Percentiles rank a stretch among this genome's conserved stretches.
phyloP scores from a whole-genome alignment of 2,113 vertebrate species.

The Lynx canadensis region DNA sequence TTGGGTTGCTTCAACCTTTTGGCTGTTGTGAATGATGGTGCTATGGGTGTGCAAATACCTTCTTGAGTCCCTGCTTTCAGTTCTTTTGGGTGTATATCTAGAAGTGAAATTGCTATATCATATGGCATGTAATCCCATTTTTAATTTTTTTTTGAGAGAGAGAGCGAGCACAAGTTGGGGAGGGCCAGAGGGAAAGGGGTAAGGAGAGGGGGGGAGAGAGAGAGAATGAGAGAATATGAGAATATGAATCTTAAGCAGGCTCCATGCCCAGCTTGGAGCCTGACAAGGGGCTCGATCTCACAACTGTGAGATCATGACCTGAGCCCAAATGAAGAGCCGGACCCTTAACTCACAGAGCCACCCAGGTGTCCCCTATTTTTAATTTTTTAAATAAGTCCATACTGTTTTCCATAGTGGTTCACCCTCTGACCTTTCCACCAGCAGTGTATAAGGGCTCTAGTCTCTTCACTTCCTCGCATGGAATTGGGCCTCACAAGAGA shows the following conservation, averaged over 20 bases:
- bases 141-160: neutral
- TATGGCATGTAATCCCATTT: neutral
- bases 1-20: neutral
- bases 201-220: no score
- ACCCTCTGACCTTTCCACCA: neutral
- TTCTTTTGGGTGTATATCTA: neutral
- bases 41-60: neutral
- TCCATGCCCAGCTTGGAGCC: no score
- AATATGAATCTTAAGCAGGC: no score
- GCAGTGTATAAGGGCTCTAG: accelerated
- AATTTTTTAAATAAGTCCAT: neutral
- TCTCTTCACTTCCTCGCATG: neutral
- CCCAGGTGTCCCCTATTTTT: neutral
- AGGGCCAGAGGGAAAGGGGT: no score
- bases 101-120: neutral
- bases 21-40: accelerated
- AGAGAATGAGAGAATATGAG: no score
- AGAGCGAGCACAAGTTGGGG: no score
- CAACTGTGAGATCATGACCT: no score
- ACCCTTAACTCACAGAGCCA: no score
- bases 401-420: neutral
- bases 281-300: neutral
- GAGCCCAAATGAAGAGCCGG: no score
- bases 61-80: neutral
- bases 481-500: neutral